These are phyloP conservation scores for Tachysurus fulvidraco DNA, from an alignment of 2,113 vertebrate genomes.

Conservation along the genomic window DNA sequence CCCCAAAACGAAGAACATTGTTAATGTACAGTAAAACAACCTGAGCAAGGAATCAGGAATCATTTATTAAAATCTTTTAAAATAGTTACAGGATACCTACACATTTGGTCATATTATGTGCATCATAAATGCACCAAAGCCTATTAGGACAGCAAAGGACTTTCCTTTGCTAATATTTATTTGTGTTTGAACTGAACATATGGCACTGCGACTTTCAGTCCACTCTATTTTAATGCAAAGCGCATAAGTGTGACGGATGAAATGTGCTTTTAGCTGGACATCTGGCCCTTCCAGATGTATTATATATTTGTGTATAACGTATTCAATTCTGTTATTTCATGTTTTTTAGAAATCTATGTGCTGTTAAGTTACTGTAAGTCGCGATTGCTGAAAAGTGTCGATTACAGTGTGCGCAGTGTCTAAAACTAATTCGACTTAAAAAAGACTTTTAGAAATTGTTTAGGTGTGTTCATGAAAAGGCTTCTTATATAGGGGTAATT, in stretches of 20 bases:
- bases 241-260: neutral
- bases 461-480: neutral
- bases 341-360: neutral
- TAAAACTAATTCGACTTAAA: too few relatives aligned
- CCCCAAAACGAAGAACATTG: neutral
- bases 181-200: conserved; percentile 7
- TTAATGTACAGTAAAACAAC: neutral
- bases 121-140: neutral
- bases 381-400: neutral
- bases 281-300: neutral
- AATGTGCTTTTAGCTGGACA: neutral
- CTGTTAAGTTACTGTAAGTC: neutral
- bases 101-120: neutral
- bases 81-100: neutral
- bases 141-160: neutral
- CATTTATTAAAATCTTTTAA: too few relatives aligned
- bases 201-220: conserved; percentile 1
- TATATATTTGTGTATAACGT: neutral
- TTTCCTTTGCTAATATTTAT: neutral
- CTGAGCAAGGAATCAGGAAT: neutral
- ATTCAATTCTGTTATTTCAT: neutral
- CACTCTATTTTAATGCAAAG: conserved; percentile 3
- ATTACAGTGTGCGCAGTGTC: neutral
- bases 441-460: neutral
- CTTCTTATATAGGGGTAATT: neutral